Evolutionary conservation across 2,797 vertebrate species (phyloP).

Genomic region (Antennarius maculatus): DNA sequence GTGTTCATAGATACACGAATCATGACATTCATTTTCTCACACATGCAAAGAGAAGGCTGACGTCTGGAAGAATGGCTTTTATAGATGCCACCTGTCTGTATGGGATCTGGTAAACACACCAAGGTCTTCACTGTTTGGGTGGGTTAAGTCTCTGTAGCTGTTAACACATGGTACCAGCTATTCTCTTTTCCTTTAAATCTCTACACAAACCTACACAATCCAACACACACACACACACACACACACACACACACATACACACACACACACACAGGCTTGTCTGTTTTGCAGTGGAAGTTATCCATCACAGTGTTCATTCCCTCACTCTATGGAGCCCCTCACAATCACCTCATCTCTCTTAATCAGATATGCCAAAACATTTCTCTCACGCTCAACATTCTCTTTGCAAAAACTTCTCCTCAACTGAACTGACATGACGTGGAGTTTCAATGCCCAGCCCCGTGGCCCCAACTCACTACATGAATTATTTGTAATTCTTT

Average conservation of each 20-base stretch:
- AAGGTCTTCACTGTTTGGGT: constrained; percentile 32
- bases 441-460: constrained; percentile 1
- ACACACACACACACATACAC: constrained; percentile 25
- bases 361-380: constrained; percentile 74
- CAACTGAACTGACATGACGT: constrained; percentile 32
- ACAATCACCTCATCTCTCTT: constrained; percentile 70
- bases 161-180: constrained; percentile 47
- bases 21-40: constrained; percentile 50
- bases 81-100: constrained; percentile 61
- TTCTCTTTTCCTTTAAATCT: constrained; percentile 19
- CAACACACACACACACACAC: constrained; percentile 10
- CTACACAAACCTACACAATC: constrained; percentile 12
- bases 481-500: not conserved
- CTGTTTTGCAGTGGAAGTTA: constrained; percentile 63
- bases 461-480: not conserved
- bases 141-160: constrained; percentile 47
- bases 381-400: constrained; percentile 60
- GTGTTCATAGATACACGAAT: constrained; percentile 38
- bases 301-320: constrained; percentile 69
- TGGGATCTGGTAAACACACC: constrained; percentile 54
- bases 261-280: constrained; percentile 25
- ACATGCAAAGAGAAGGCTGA: constrained; percentile 24
- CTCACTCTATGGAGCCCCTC: constrained; percentile 55
- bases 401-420: constrained; percentile 14
- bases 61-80: constrained; percentile 38